Conservation (phyloP, 2,888 invertebrate genomes). For the Trichacis sp. region DNA sequence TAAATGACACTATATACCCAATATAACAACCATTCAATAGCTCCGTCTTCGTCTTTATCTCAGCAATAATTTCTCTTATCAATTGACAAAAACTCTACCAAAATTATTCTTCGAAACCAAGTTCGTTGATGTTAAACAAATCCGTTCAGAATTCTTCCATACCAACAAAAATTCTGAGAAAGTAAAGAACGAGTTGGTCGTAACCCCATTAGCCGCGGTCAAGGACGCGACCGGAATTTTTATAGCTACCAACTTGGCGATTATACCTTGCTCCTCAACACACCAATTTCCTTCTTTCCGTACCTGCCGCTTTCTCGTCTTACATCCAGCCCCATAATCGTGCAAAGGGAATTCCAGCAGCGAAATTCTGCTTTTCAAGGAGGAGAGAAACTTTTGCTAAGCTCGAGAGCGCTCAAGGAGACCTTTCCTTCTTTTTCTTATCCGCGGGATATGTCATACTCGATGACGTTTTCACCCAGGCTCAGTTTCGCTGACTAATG, state of each 20-base stretch:
- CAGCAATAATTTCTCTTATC: too few relatives aligned
- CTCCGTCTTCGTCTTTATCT: too few relatives aligned
- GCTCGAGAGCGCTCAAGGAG: slow-evolving; percentile 11
- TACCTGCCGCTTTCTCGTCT: slow-evolving; percentile 15
- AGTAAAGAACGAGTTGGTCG: too few relatives aligned
- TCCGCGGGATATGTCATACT: slow-evolving; percentile 30
- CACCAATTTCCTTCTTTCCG: slow-evolving; percentile 19
- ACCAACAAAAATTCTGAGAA: too few relatives aligned
- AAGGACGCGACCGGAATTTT: slow-evolving; percentile 23
- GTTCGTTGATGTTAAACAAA: too few relatives aligned
- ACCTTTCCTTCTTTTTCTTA: slow-evolving; percentile 19
- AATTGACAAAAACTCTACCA: too few relatives aligned
- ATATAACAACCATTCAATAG: too few relatives aligned
- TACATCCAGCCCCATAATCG: slow-evolving; percentile 19
- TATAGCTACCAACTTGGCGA: slow-evolving; percentile 10
- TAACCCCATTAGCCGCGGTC: slow-evolving; percentile 27
- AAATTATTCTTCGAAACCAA: too few relatives aligned
- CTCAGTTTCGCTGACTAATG: slow-evolving; percentile 34
- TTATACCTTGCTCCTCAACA: slow-evolving; percentile 8
- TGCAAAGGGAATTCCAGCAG: slow-evolving; percentile 10
- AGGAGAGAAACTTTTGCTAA: slow-evolving; percentile 7
- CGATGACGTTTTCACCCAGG: slow-evolving; percentile 29
- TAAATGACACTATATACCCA: too few relatives aligned
- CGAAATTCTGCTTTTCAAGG: slow-evolving; percentile 10
- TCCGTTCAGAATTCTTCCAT: too few relatives aligned